Evolutionary conservation across 1,140 invertebrate species (phyloP).

Genomic region (Proctacanthus coquilletti): DNA sequence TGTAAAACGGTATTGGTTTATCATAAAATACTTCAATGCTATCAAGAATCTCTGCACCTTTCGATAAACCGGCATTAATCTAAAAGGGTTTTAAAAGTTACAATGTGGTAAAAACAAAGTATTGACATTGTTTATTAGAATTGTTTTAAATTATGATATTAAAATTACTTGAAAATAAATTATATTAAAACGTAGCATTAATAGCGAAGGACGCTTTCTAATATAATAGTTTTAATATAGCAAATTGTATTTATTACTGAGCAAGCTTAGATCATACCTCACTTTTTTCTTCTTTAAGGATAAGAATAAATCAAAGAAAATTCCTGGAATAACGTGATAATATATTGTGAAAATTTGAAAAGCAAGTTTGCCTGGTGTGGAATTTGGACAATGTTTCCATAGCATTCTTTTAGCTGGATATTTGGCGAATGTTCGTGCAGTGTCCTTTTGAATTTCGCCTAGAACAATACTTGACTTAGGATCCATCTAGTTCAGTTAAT

Average conservation of each 20-base stretch:
- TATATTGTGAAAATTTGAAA: background rate
- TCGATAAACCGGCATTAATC: background rate
- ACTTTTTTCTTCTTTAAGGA: background rate
- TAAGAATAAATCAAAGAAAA: background rate
- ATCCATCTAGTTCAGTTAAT: no score
- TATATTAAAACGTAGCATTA: no score
- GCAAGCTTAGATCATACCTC: no score
- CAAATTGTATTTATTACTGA: no score
- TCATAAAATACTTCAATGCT: background rate
- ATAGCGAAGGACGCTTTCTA: no score
- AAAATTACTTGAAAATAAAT: no score
- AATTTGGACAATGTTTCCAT: background rate
- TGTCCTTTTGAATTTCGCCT: background rate
- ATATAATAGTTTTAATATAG: no score
- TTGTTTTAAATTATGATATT: no score
- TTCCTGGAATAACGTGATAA: background rate
- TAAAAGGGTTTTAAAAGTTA: no score
- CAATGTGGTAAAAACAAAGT: no score
- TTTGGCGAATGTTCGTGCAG: background rate
- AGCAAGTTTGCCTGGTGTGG: background rate
- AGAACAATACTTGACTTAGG: no score
- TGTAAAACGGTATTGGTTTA: background rate
- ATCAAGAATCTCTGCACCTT: background rate
- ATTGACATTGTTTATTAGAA: no score
- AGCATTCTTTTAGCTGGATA: background rate